These are phyloP conservation scores for Indicator maculatus DNA, from an alignment of 2,113 vertebrate species.

Conservation along the genomic window DNA sequence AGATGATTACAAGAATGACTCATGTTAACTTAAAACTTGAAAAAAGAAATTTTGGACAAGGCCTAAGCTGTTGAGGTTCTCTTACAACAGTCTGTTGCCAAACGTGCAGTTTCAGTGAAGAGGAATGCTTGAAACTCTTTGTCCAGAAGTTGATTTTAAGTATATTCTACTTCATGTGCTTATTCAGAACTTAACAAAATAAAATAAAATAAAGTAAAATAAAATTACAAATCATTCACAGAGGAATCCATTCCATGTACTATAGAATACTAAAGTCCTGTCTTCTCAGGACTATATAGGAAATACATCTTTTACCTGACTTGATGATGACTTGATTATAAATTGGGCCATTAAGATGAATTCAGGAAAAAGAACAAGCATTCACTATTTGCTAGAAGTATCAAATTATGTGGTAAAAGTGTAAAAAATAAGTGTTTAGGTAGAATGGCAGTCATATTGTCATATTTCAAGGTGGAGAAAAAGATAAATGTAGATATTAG, in stretches of 20 bases:
- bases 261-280: background rate
- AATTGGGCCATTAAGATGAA: background rate
- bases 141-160: conserved; percentile 37
- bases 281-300: background rate
- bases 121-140: conserved; percentile 35
- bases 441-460: background rate
- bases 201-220: background rate
- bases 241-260: background rate
- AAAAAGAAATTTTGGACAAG: conserved; percentile 47
- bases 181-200: background rate
- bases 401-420: background rate
- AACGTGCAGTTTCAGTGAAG: conserved; percentile 54
- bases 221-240: background rate
- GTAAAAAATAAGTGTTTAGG: background rate
- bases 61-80: background rate
- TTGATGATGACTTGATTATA: background rate
- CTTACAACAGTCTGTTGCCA: conserved; percentile 40
- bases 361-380: background rate
- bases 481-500: background rate
- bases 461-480: background rate
- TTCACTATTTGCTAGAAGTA: background rate
- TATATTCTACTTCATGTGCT: background rate
- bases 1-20: conserved; percentile 62
- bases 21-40: conserved; percentile 52
- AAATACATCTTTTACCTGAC: background rate